phyloP scores from a whole-genome alignment of 2,888 invertebrate genomes.

The Heteromyza rotundicornis region DNA sequence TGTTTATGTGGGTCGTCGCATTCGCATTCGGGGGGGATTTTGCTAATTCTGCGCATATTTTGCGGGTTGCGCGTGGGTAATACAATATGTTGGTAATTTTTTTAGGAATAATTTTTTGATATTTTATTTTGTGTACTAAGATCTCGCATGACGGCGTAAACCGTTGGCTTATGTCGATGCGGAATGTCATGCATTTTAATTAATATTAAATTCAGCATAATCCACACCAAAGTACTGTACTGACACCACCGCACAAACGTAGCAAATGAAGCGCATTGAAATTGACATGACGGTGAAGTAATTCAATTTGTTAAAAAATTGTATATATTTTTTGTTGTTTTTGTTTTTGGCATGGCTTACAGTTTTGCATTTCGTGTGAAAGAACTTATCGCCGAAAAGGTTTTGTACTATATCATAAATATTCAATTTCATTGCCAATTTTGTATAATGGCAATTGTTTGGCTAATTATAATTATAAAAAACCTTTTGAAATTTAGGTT shows the following conservation, averaged over 20 bases:
- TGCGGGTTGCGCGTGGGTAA: conserved; percentile 1
- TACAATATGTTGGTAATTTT: not conserved
- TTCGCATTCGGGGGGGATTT: too few species aligned
- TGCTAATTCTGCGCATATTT: not conserved
- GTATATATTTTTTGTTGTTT: too few species aligned
- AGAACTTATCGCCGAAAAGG: too few species aligned
- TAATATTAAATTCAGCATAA: not conserved
- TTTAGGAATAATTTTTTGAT: not conserved
- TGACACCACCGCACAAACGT: not conserved
- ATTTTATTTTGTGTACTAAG: not conserved
- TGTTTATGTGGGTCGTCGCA: too few species aligned
- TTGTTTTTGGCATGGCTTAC: too few species aligned
- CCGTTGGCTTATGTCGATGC: not conserved
- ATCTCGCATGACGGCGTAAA: not conserved
- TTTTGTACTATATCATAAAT: too few species aligned
- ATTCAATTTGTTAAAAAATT: too few species aligned
- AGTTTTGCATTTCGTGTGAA: too few species aligned
- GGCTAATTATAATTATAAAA: too few species aligned
- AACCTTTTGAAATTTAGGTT: too few species aligned
- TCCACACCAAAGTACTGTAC: not conserved
- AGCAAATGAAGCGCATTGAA: not conserved
- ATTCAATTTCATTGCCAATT: too few species aligned
- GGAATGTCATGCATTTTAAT: not conserved
- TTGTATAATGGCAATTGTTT: too few species aligned
- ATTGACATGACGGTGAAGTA: not conserved